phyloP scores from a whole-genome alignment of 2,113 vertebrate genomes.

The Coracopsis vasa region DNA sequence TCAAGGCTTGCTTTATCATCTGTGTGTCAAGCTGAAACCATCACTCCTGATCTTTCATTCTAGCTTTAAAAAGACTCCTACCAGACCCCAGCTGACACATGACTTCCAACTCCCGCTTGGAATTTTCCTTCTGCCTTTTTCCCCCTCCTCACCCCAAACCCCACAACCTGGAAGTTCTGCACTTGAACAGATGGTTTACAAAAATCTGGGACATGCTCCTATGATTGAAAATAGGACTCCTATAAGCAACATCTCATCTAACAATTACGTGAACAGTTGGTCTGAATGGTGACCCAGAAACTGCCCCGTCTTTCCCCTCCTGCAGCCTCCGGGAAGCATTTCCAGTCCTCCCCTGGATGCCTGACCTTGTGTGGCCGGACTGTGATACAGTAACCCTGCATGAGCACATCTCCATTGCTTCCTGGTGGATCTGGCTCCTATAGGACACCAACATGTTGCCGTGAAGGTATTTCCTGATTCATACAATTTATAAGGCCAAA shows the following conservation, averaged over 20 bases:
- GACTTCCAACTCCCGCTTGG: not conserved
- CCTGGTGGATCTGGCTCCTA: not conserved
- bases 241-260: constrained; percentile 22
- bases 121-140: constrained; percentile 21
- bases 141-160: not conserved
- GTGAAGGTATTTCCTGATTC: fast-evolving
- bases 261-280: constrained; percentile 54
- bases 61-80: constrained; percentile 22
- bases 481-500: not conserved
- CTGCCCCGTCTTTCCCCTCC: not conserved
- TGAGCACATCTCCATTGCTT: not conserved
- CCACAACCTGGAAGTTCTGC: constrained; percentile 55
- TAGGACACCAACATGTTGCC: fast-evolving
- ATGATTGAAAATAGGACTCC: constrained; percentile 51
- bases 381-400: not conserved
- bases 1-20: constrained; percentile 54
- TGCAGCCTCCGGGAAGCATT: not conserved
- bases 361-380: not conserved
- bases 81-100: constrained; percentile 30
- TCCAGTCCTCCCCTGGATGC: not conserved
- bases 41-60: constrained; percentile 9
- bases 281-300: constrained; percentile 53
- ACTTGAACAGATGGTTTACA: constrained; percentile 56
- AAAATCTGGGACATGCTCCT: constrained; percentile 31
- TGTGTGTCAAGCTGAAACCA: constrained; percentile 31